These are phyloP conservation scores for Chalcosyrphus nemorum DNA, from an alignment of 2,888 invertebrate species.

Conservation along the genomic window DNA sequence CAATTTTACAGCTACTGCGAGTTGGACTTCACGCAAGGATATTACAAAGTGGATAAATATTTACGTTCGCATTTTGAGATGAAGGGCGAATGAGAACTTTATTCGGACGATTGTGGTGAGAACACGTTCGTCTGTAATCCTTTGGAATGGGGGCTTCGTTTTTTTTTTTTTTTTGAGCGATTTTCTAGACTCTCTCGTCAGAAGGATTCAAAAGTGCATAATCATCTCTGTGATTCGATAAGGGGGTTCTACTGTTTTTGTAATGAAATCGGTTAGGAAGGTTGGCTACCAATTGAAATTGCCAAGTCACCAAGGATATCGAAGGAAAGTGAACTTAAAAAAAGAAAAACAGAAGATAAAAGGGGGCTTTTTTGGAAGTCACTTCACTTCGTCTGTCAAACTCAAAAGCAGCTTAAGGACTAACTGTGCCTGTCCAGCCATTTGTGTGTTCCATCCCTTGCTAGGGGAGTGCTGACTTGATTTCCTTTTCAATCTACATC, in stretches of 20 bases:
- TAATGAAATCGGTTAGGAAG: not conserved
- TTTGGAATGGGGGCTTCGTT: not conserved
- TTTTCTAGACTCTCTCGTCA: not conserved
- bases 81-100: slow-evolving; percentile 43
- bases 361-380: too few relatives aligned
- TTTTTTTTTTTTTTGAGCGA: too few relatives aligned
- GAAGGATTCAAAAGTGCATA: not conserved
- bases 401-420: too few relatives aligned
- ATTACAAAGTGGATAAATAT: slow-evolving; percentile 52
- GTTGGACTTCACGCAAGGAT: slow-evolving; percentile 15
- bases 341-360: too few relatives aligned
- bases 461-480: too few relatives aligned
- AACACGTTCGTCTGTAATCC: slow-evolving; percentile 49
- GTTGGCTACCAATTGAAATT: too few relatives aligned
- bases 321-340: too few relatives aligned
- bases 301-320: too few relatives aligned
- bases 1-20: slow-evolving; percentile 34
- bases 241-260: not conserved
- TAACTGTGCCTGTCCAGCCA: too few relatives aligned
- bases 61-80: slow-evolving; percentile 20
- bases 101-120: slow-evolving; percentile 56
- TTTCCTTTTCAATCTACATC: too few relatives aligned
- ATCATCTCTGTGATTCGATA: not conserved
- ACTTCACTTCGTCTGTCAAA: too few relatives aligned
- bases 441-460: too few relatives aligned